These are phyloP conservation scores for Pachyuromys duprasi DNA, from an alignment of 2,797 vertebrate species.

Conservation along the genomic window DNA sequence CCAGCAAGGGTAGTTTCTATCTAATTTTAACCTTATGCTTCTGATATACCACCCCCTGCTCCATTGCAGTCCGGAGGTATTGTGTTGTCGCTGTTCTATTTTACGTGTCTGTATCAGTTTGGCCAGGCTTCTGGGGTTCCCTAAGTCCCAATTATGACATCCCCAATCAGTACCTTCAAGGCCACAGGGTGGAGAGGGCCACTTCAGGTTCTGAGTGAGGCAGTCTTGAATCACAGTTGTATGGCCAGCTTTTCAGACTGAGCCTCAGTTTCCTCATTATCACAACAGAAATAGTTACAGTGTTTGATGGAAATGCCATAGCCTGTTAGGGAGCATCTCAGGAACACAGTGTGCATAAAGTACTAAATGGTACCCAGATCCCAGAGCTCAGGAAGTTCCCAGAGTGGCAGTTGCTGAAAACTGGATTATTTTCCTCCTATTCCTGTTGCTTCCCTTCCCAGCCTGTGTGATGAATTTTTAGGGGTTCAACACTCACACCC, in stretches of 20 bases:
- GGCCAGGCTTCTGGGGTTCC: constrained; percentile 14
- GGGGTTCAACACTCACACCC: neutral
- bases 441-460: neutral
- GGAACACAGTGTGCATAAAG: neutral
- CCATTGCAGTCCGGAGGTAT: neutral
- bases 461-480: no score
- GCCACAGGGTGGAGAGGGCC: neutral
- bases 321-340: neutral
- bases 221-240: neutral
- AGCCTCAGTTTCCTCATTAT: neutral
- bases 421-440: neutral
- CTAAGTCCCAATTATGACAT: neutral
- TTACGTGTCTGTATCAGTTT: neutral
- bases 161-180: neutral
- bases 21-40: constrained; percentile 28
- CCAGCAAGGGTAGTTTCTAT: neutral
- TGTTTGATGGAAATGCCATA: neutral
- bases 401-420: neutral
- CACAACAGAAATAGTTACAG: neutral
- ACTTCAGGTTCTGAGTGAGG: neutral
- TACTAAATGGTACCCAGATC: neutral
- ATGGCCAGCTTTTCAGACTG: neutral
- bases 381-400: neutral
- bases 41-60: neutral
- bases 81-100: neutral